Base-by-base conservation (phyloP, 2,113 vertebrate species). In the Sylvia atricapilla region DNA sequence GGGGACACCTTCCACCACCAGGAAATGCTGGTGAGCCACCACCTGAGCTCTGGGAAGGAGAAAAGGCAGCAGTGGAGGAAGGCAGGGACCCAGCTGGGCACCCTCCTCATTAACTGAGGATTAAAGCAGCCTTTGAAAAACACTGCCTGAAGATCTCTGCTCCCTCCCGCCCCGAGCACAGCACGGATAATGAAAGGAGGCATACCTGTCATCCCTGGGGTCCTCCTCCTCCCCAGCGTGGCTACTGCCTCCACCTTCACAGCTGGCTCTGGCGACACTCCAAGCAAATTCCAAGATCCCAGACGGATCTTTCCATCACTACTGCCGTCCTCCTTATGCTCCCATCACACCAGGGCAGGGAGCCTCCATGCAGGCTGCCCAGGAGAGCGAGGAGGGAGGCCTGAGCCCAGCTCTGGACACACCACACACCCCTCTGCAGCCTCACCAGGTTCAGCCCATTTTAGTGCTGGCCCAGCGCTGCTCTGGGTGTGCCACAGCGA, bases 141-240 rank as follows among this genome's bases (percentile, higher is more conserved):
- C 72, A 22, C 28, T 58, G 39, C 63, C 75, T n/a, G 25, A 39
- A 73, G 58, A 59, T 18, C 30, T 47, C 70, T 63, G 63, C 64
- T 84, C 72, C 82, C 85, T 74, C 53, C 87, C 78, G 1, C 13
- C 10, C 43, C 7, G 1, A 77, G 93, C 74, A 91, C 21, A 84
- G 72, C 52, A 80, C 24, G 64, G 53, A 75, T 7, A 68, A 82
- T 15, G 35, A 88, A 89, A 47, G 62, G 41, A 44, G 25, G 39
- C 92, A 63, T 97, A 97, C 95, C 95, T 96, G 92, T 92, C 52
- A 77, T 75, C 35, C 55, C 64, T 15, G 23, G 18, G 35, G 50
- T 96, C 64, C 56, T 94, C 33, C 87, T 93, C 62, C 87, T 87
- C 87, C 78, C 67, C 87, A 87, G 89, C 11, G 0, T n/a, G 78